Evolutionary conservation across 1,140 invertebrate species (phyloP).

Genomic region (Bactericera cockerelli): DNA sequence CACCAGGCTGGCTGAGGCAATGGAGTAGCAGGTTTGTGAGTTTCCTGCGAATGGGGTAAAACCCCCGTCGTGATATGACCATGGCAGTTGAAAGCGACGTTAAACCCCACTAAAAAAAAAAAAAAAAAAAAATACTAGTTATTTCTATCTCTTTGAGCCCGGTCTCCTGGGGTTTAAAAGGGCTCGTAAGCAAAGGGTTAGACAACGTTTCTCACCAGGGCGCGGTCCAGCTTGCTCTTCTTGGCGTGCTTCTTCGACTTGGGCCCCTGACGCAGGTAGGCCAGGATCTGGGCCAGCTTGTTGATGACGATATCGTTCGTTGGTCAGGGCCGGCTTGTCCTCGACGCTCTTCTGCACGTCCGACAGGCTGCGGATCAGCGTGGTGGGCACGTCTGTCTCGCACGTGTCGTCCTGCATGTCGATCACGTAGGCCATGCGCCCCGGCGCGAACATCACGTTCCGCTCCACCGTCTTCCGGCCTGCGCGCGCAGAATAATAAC

Average conservation of each 20-base stretch:
- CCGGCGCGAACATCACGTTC: slow-evolving; percentile 90
- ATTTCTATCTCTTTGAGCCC: too few relatives aligned
- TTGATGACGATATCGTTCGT: slow-evolving; percentile 94
- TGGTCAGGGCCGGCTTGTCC: slow-evolving; percentile 65
- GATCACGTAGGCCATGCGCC: slow-evolving; percentile 95
- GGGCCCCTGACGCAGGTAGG: slow-evolving; percentile 71
- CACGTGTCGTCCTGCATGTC: slow-evolving; percentile 82
- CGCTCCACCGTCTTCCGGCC: slow-evolving; percentile 53
- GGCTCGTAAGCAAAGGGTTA: too few relatives aligned
- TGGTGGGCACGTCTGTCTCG: slow-evolving; percentile 90
- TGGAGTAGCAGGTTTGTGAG: too few relatives aligned
- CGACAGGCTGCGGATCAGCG: slow-evolving; percentile 83
- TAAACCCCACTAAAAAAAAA: too few relatives aligned
- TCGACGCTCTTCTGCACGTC: slow-evolving; percentile 65
- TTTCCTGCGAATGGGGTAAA: too few relatives aligned
- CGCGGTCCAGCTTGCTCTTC: slow-evolving; percentile 31
- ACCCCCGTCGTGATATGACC: too few relatives aligned
- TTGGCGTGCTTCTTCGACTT: slow-evolving; percentile 60
- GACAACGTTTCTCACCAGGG: slow-evolving; percentile 18
- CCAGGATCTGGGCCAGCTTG: slow-evolving; percentile 91
- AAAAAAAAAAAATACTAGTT: too few relatives aligned
- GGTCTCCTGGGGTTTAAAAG: too few relatives aligned
- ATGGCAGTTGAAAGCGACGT: too few relatives aligned
- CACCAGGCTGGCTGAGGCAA: too few relatives aligned
- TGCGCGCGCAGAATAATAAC: too few relatives aligned